phyloP scores from a whole-genome alignment of 2,113 vertebrate species.

The Embiotoca jacksoni region DNA sequence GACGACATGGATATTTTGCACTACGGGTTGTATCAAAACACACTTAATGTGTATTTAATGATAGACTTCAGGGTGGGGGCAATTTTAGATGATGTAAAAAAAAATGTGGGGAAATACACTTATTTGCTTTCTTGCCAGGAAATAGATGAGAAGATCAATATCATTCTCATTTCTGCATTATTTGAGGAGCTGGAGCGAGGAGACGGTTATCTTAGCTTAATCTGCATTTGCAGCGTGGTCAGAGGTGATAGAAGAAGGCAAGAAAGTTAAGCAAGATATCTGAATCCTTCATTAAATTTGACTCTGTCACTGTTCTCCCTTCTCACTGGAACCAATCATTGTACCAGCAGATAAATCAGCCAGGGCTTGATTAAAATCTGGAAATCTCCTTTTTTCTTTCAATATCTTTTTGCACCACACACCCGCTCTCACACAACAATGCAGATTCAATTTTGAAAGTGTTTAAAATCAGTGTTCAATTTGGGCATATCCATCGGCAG shows the following conservation, averaged over 20 bases:
- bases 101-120: too few relatives aligned
- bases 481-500: conserved; percentile 24
- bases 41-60: too few relatives aligned
- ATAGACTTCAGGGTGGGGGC: too few relatives aligned
- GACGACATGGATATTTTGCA: too few relatives aligned
- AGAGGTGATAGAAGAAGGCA: not conserved
- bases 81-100: too few relatives aligned
- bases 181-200: not conserved
- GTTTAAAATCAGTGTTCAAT: conserved; percentile 56
- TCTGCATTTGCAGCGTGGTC: not conserved
- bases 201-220: not conserved
- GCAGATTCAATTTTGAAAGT: conserved; percentile 29
- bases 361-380: conserved; percentile 15
- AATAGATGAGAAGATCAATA: not conserved
- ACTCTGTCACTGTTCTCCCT: not conserved
- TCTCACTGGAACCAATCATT: conserved; percentile 11
- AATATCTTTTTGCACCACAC: conserved; percentile 19
- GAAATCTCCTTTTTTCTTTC: conserved; percentile 1
- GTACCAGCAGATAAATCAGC: conserved; percentile 27
- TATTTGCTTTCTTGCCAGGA: not conserved
- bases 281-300: not conserved
- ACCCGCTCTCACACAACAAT: conserved; percentile 4
- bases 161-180: not conserved
- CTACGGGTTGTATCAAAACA: too few relatives aligned
- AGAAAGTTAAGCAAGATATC: not conserved